Evolutionary conservation across 2,113 vertebrate species (phyloP), one percentile per base, ranked within the genome.

Genomic region (Malurus elegans): DNA sequence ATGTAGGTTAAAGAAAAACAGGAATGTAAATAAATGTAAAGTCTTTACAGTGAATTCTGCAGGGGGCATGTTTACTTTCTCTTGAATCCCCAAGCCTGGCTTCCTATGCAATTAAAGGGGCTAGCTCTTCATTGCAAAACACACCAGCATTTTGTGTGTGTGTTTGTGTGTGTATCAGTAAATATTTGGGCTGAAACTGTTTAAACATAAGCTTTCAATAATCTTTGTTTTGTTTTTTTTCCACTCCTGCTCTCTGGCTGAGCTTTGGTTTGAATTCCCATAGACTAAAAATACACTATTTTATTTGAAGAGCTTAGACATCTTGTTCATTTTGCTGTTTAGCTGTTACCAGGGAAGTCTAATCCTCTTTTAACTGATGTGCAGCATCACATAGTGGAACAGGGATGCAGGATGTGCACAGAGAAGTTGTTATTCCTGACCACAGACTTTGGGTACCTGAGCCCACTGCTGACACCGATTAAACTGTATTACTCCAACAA

Each of bases 201-300:
- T 95, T 72, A 95, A 97, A 97, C 87, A 93, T 51, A 86, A 95
- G 88, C 85, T 95, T 97, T 96, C 79, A 64, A 83, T 95, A 95
- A 91, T 89, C 89, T 87, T 70, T 89, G 62, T 86, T 95, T 94
- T 93, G 38, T 38, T 8, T 51, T 40, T 78, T 95, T 62, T 12
- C 4, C 1, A 12, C 21, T 21, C 29, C 34, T 58, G 4, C 56
- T 73, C 20, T 11, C 51, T 72, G 70, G 42, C 86, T 78, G 75
- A 65, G 28, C 54, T 74, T 57, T 16, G n/a, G 48, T 60, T 86
- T 92, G 76, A 54, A 88, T 91, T 85, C 88, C 78, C 70, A 61
- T 40, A 36, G 65, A 70, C 62, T 84, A 84, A 90, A 95, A 80
- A 71, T 50, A 72, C 14, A 16, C 58, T 0, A 56, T 74, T 86